phyloP scores from a whole-genome alignment of 2,888 invertebrate species.

The Hoplodrina blanda region DNA sequence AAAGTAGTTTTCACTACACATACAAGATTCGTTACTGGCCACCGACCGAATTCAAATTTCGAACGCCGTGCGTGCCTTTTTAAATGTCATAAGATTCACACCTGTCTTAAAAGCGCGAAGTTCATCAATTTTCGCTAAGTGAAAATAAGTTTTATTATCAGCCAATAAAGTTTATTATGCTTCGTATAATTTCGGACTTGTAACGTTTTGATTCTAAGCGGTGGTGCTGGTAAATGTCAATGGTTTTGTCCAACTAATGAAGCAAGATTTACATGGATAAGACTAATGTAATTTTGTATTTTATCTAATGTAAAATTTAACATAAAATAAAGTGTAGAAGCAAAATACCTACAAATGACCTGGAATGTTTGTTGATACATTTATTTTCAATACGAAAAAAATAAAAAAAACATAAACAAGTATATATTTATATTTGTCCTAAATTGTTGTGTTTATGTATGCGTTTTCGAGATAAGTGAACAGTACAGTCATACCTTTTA shows the following conservation, averaged over 20 bases:
- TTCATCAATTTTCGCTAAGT: constrained; percentile 5
- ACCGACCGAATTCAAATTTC: constrained; percentile 73
- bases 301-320: constrained; percentile 1
- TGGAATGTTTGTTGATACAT: neutral
- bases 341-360: neutral
- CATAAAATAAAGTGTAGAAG: neutral
- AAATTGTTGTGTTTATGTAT: constrained; percentile 13
- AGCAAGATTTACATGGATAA: constrained; percentile 71
- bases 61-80: constrained; percentile 73
- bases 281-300: constrained; percentile 12
- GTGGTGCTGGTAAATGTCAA: constrained; percentile 84
- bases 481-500: constrained; percentile 23
- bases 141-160: constrained; percentile 35
- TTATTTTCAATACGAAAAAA: neutral
- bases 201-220: constrained; percentile 59
- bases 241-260: constrained; percentile 88
- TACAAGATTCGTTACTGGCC: constrained; percentile 56
- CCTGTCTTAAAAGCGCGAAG: constrained; percentile 70
- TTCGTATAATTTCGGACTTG: constrained; percentile 45
- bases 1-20: constrained; percentile 59
- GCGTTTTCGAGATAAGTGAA: constrained; percentile 40
- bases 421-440: constrained; percentile 8
- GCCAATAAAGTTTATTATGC: neutral
- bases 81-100: constrained; percentile 87
- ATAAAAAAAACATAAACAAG: constrained; percentile 3